A percentile compares a stretch with the other conserved stretches of the same genome.
Conservation (phyloP, 2,888 invertebrate species). For the Endotricha flammealis region DNA sequence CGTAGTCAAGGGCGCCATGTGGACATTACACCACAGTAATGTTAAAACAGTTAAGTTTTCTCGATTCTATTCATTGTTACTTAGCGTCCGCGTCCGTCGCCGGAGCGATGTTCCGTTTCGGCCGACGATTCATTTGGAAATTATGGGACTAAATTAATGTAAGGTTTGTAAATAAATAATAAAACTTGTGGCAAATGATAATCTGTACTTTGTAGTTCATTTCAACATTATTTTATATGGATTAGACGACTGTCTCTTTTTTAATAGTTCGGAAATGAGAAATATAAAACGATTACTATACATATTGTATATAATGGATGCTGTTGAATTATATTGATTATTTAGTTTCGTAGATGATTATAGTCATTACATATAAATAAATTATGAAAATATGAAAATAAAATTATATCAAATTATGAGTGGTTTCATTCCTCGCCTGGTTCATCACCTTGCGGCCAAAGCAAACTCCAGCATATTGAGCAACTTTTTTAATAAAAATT, state of each 20-base stretch:
- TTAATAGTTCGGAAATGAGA: constrained; percentile 47
- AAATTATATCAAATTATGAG: constrained; percentile 70
- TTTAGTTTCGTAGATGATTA: constrained; percentile 77
- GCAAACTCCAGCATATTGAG: constrained; percentile 49
- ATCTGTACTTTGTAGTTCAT: constrained; percentile 57
- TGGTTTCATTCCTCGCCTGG: constrained; percentile 19
- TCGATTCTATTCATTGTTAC: constrained; percentile 57
- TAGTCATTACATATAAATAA: constrained; percentile 75
- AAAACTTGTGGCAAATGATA: constrained; percentile 76
- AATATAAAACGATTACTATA: constrained; percentile 57
- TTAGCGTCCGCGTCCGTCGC: constrained; percentile 19
- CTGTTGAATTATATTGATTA: constrained; percentile 74
- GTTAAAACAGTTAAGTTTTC: constrained; percentile 53
- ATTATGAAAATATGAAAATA: constrained; percentile 64
- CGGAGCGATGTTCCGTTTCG: constrained; percentile 32
- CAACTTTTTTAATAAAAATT: constrained; percentile 73
- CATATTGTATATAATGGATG: constrained; percentile 75
- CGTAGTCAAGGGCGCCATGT: too few species aligned
- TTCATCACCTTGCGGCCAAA: constrained; percentile 17
- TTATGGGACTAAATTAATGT: constrained; percentile 75
- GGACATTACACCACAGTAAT: too few species aligned
- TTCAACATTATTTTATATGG: constrained; percentile 60
- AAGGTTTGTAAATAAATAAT: constrained; percentile 74
- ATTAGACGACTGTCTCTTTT: constrained; percentile 51
- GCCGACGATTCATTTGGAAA: constrained; percentile 59